Conservation (phyloP, 1,140 invertebrate genomes). For the Chelonus insularis region DNA sequence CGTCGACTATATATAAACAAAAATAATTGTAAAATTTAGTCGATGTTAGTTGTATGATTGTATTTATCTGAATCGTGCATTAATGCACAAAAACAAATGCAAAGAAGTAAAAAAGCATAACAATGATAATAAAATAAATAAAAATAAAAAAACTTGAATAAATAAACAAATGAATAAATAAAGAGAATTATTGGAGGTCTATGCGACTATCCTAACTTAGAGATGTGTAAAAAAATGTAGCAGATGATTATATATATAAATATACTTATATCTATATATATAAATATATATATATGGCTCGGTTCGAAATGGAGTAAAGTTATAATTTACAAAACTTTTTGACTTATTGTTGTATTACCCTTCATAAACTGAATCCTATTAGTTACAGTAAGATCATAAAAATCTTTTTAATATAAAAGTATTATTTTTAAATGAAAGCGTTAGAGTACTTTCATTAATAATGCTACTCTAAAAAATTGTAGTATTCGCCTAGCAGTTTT, state of each 20-base stretch:
- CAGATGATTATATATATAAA: too few relatives aligned
- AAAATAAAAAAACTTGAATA: constrained; percentile 10
- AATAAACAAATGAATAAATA: constrained; percentile 28
- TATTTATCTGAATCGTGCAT: constrained; percentile 30
- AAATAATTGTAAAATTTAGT: constrained; percentile 19
- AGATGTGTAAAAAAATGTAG: constrained; percentile 39
- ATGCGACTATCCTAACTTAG: constrained; percentile 31
- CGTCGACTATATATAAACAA: constrained; percentile 36
- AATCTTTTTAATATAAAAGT: too few relatives aligned
- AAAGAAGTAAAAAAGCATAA: constrained; percentile 4
- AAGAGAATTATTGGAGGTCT: constrained; percentile 31
- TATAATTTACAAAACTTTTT: constrained; percentile 46
- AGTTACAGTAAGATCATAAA: too few relatives aligned
- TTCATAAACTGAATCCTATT: background rate
- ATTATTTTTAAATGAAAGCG: too few relatives aligned
- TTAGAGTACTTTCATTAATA: too few relatives aligned
- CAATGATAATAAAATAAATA: constrained; percentile 24
- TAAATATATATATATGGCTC: background rate
- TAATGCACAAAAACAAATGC: constrained; percentile 30
- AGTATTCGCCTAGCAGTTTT: too few relatives aligned
- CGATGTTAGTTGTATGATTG: constrained; percentile 9
- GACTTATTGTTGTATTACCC: background rate
- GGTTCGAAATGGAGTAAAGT: constrained; percentile 42
- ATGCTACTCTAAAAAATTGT: too few relatives aligned
- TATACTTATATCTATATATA: constrained; percentile 16